Evolutionary conservation across 1,140 invertebrate species (phyloP).

Genomic region (Diabrotica undecimpunctata): DNA sequence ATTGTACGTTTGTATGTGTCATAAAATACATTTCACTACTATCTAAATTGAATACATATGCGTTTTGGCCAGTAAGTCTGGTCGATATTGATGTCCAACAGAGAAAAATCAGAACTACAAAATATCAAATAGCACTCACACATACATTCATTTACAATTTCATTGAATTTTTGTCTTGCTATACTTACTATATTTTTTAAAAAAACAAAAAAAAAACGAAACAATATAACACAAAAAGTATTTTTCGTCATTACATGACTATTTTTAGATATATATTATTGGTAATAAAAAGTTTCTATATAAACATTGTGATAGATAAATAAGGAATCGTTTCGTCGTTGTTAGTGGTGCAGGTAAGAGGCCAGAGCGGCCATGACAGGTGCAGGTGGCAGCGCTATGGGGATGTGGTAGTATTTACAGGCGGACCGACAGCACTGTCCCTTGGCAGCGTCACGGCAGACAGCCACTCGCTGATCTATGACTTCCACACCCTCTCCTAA

Average conservation of each 20-base stretch:
- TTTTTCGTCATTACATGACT: slow-evolving; percentile 46
- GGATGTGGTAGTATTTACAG: slow-evolving; percentile 94
- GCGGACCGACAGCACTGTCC: slow-evolving; percentile 82
- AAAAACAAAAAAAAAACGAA: slow-evolving; percentile 26
- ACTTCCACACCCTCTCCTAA: slow-evolving; percentile 88
- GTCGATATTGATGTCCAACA: slow-evolving; percentile 22
- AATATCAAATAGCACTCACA: slow-evolving; percentile 25
- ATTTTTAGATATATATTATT: slow-evolving; percentile 36
- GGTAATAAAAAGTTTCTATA: slow-evolving; percentile 47
- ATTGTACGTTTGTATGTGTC: too few relatives aligned
- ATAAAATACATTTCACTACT: too few relatives aligned
- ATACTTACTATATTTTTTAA: slow-evolving; percentile 29
- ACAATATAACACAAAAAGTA: slow-evolving; percentile 39
- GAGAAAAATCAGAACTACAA: slow-evolving; percentile 27
- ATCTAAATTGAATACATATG: too few relatives aligned
- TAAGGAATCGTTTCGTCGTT: slow-evolving; percentile 43
- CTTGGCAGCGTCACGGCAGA: slow-evolving; percentile 89
- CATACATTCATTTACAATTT: slow-evolving; percentile 29
- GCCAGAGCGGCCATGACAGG: slow-evolving; percentile 57
- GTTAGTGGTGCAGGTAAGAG: slow-evolving; percentile 47
- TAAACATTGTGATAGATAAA: slow-evolving; percentile 44
- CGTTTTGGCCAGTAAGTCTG: not conserved
- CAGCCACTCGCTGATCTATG: slow-evolving; percentile 87
- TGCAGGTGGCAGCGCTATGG: slow-evolving; percentile 75
- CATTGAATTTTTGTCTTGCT: slow-evolving; percentile 22